Evolutionary conservation across 2,888 invertebrate species (phyloP), one percentile per base, ranked within the genome.

Genomic region (Priocnemis perturbator): DNA sequence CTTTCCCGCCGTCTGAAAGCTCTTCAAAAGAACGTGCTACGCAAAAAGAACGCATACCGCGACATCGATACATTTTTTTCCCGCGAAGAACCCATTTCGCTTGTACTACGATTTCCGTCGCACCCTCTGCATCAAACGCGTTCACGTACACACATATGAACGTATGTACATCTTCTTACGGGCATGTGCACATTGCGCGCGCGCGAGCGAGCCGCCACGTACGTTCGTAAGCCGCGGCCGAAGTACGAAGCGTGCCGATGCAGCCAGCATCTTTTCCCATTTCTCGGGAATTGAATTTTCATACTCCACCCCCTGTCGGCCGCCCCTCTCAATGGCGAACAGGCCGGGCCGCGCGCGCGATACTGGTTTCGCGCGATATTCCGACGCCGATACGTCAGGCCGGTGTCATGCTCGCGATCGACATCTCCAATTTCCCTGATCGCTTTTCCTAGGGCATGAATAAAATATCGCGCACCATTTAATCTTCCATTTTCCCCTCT

Each of bases 401-500:
- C 47, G 21, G 45, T 56, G 58, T 61, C 67, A 50, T 53, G 66
- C 21, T 21, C 23, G 30, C 66, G 72, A 74, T 75, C 77, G 75
- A 74, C 77, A 58, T 75, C 77, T 74, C 60, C 72, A 73, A 77
- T 79, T 77, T 71, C 60, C 59, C 67, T 61, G 72, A 75, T 78
- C 73, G 73, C 69, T 80, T 75, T 68, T 67, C 61, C 61, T 50
- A 44, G 23, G 52, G 59, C 60, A 75, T 75, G 77, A 81, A 80
- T 80, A 79, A 81, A 77, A 77, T 79, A 79, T 72, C 67, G 45
- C 64, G 72, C 63, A 23, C 67, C 67, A 67, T 78, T 76, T 77
- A 73, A 30, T 20, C 67, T 23, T 26, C 45, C 45, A 53, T 60
- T 60, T 64, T 59, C 57, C 47, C 21, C 26, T 17, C 21, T 3